Conservation (phyloP, 2,888 invertebrate genomes). For the Ypsolopha scabrella region DNA sequence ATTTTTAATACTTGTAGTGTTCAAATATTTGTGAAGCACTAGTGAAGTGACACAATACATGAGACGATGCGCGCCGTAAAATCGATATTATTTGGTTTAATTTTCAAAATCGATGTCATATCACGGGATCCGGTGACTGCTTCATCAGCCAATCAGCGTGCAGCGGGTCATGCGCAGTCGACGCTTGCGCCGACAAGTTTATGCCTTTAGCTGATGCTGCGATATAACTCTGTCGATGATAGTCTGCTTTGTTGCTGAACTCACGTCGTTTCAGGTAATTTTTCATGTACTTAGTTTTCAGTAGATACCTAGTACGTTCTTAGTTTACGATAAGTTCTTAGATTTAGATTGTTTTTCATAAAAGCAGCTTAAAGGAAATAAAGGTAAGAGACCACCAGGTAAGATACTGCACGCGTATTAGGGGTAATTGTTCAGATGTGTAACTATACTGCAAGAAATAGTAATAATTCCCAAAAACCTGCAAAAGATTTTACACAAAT, state of each 20-base stretch:
- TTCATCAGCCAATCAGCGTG: constrained; percentile 10
- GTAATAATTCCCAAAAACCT: no score
- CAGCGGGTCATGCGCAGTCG: constrained; percentile 45
- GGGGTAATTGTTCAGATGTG: no score
- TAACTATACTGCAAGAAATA: no score
- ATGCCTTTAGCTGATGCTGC: constrained; percentile 53
- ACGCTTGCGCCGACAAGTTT: constrained; percentile 58
- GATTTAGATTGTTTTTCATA: no score
- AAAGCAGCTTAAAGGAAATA: neutral
- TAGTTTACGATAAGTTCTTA: no score
- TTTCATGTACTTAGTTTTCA: neutral
- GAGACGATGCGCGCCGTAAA: constrained; percentile 24
- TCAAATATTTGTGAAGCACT: constrained; percentile 4
- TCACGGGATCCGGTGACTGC: constrained; percentile 21
- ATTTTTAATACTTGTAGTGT: neutral
- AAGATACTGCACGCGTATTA: no score
- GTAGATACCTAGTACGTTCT: no score
- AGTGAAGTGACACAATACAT: constrained; percentile 30
- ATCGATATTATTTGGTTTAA: constrained; percentile 7
- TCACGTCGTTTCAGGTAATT: constrained; percentile 64
- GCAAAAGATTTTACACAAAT: no score
- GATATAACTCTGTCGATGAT: constrained; percentile 64
- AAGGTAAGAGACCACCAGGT: neutral
- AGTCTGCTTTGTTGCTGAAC: constrained; percentile 67
- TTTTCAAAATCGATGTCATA: neutral